Base-by-base conservation (phyloP, 2,888 invertebrate species). In the Graphium colonna region DNA sequence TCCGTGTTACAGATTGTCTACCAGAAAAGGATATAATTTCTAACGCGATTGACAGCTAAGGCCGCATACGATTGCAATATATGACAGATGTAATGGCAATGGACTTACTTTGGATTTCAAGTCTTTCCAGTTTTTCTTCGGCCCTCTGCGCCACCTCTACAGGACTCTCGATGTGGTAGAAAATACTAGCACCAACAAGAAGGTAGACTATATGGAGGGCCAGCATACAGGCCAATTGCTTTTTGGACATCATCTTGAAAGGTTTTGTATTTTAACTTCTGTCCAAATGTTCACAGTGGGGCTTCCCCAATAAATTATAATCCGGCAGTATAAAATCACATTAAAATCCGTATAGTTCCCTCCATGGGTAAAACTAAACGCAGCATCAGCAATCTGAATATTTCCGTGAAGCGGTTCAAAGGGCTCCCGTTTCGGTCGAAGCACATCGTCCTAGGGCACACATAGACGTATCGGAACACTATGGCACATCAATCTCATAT, bases 181-280 rank as follows among this genome's bases (percentile, higher is more conserved):
- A 97, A 65, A 96, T 94, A 59, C 93, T 93, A n/a, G 96, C 96
- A 8, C 96, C 97, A 56, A 96, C 91, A 67, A 96, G 84, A 62
- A 96, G 83, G 74, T 96, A 96, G 56, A 93, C 91, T 55, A 95
- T 91, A 72, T 95, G 95, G 65, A 95, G 91, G 64, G 94, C 91
- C 64, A 95, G 89, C 83, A 95, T 90, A 63, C 93, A 93, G 60
- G 95, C 90, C 91, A 95, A 92, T 87, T 95, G 94, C 91, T 93
- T 94, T 75, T 94, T 94, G 77, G 95, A 94, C 95, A 95, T 95
- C 90, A 91, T 92, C 81, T 91, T 91, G 84, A 79, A 71, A 72
- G 76, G 71, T 46, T 80, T 71, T 55, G 3, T 60, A 60, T 44
- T 60, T 60, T 55, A 65, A 64, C 55, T 55, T 49, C 51, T 47